Percentiles rank a stretch among this genome's conserved stretches.
Conservation (phyloP, 2,113 vertebrate species). For the Nesogale talazaci region DNA sequence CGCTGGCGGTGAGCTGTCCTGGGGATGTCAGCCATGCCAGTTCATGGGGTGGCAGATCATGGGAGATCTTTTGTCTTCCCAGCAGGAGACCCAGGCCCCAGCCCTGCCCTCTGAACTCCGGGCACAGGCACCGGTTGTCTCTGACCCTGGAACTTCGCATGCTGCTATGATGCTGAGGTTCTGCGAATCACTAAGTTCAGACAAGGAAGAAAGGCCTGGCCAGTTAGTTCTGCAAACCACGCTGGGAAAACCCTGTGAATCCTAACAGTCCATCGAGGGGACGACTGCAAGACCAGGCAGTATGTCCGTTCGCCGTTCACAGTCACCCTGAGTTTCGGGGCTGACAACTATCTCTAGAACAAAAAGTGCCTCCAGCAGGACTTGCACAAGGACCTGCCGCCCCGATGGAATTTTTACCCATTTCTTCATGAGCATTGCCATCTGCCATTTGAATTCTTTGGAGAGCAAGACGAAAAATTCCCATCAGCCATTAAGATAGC, state of each 20-base stretch:
- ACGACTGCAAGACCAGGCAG: background rate
- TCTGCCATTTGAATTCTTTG: slow-evolving; percentile 23
- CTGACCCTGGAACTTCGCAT: background rate
- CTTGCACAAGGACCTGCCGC: background rate
- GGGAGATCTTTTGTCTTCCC: background rate
- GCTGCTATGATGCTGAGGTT: background rate
- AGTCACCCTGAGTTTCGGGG: background rate
- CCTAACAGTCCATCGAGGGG: background rate
- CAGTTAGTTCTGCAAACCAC: background rate
- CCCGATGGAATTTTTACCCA: slow-evolving; percentile 51
- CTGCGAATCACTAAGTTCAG: background rate
- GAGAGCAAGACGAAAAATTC: slow-evolving; percentile 48
- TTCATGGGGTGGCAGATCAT: background rate
- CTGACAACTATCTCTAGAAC: background rate
- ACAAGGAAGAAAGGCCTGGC: background rate
- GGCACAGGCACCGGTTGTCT: background rate
- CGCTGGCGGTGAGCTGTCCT: background rate
- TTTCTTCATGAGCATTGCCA: slow-evolving; percentile 33
- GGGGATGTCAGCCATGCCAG: background rate
- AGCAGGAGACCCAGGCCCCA: background rate
- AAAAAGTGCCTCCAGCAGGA: slow-evolving; percentile 9
- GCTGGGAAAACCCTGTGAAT: background rate
- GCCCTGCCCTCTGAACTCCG: background rate
- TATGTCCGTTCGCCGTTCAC: background rate
- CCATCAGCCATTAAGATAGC: slow-evolving; percentile 34